Evolutionary conservation across 1,140 invertebrate species (phyloP).

Genomic region (Scaptomyza montana): DNA sequence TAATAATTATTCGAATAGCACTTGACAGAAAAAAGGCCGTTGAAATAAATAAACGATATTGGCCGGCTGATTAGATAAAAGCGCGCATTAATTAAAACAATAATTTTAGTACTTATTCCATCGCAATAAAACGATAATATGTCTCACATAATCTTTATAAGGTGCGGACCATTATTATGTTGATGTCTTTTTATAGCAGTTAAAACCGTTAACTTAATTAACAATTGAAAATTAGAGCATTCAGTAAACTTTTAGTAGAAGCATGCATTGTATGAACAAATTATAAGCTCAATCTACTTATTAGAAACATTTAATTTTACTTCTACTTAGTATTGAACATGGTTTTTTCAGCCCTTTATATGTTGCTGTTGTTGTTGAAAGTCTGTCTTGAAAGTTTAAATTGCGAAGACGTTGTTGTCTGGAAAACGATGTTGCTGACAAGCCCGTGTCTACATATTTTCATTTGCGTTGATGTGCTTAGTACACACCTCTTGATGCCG

Average conservation of each 20-base stretch:
- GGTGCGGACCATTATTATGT: not conserved
- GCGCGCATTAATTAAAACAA: conserved; percentile 25
- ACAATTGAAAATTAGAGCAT: too few relatives aligned
- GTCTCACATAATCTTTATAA: not conserved
- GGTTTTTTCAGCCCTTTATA: too few relatives aligned
- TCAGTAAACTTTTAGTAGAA: too few relatives aligned
- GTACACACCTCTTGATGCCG: conserved; percentile 14
- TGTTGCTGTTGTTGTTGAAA: conserved; percentile 35
- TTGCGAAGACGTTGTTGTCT: conserved; percentile 22
- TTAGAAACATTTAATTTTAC: too few relatives aligned
- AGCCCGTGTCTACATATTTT: conserved; percentile 48
- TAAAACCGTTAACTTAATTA: too few relatives aligned
- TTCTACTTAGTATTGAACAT: too few relatives aligned
- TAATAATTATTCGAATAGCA: conserved; percentile 41
- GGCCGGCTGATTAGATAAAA: conserved; percentile 59
- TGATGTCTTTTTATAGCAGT: too few relatives aligned
- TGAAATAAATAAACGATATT: conserved; percentile 60
- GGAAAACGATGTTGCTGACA: conserved; percentile 33
- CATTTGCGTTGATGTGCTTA: conserved; percentile 36
- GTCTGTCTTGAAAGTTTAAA: conserved; percentile 33
- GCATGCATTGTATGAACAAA: too few relatives aligned
- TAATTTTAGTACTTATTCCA: not conserved
- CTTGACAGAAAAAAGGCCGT: conserved; percentile 42
- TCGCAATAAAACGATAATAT: too few relatives aligned
- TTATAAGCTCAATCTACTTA: too few relatives aligned